Percentiles rank a stretch among this genome's conserved stretches.
These are phyloP conservation scores for Lycocerus yunnanus DNA, from an alignment of 2,888 invertebrate species.

Conservation along the genomic window DNA sequence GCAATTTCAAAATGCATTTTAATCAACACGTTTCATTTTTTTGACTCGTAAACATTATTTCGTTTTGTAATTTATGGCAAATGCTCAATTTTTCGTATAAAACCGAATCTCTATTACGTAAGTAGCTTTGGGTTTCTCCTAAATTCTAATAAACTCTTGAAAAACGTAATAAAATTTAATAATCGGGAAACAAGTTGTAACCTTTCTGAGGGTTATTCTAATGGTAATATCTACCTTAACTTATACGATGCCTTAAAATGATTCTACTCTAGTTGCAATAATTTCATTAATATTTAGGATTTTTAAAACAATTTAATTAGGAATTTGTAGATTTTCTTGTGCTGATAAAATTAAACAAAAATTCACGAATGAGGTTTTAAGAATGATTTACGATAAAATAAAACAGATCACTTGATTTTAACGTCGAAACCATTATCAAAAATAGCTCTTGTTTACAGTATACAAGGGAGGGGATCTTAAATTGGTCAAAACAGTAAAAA, in stretches of 20 bases:
- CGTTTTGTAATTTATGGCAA: not conserved
- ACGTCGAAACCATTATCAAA: not conserved
- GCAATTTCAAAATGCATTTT: not conserved
- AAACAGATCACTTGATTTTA: not conserved
- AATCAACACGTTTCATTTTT: not conserved
- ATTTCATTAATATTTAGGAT: too few species aligned
- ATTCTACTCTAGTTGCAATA: too few species aligned
- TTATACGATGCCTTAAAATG: too few species aligned
- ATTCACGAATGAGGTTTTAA: too few species aligned
- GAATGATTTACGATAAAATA: too few species aligned
- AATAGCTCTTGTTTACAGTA: not conserved
- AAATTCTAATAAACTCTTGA: not conserved
- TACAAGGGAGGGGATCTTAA: not conserved
- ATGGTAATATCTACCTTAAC: too few species aligned
- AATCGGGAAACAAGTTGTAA: not conserved
- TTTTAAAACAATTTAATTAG: too few species aligned
- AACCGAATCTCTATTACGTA: not conserved
- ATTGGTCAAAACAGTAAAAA: not conserved
- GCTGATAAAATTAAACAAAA: too few species aligned
- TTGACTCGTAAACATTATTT: not conserved
- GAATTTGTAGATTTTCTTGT: too few species aligned
- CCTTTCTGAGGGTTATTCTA: not conserved
- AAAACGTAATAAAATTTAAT: not conserved
- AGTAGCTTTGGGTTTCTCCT: not conserved
- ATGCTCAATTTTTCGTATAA: not conserved